Evolutionary conservation across 2,888 invertebrate species (phyloP).

Genomic region (Scotopteryx bipunctaria): DNA sequence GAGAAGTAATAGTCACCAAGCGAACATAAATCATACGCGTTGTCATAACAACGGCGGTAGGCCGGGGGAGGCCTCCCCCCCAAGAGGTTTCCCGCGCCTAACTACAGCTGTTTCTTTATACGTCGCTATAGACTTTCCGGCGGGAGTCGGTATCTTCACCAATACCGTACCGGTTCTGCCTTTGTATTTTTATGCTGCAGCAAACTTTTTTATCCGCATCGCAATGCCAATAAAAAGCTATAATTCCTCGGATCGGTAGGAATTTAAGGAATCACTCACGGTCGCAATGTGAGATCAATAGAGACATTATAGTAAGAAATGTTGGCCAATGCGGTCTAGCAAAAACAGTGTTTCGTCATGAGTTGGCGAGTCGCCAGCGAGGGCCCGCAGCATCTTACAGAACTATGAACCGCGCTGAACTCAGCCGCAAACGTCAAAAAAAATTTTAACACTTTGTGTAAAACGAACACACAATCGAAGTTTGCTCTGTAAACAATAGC

Average conservation of each 20-base stretch:
- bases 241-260: constrained; percentile 4
- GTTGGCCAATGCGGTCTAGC: constrained; percentile 44
- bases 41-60: constrained; percentile 63
- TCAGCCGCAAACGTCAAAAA: constrained; percentile 41
- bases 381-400: constrained; percentile 30
- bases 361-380: constrained; percentile 58
- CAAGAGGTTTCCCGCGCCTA: constrained; percentile 62
- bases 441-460: constrained; percentile 50
- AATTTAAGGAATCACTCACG: constrained; percentile 22
- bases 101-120: constrained; percentile 65
- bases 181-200: constrained; percentile 20
- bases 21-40: constrained; percentile 68
- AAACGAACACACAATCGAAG: constrained; percentile 47
- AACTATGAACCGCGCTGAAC: constrained; percentile 56
- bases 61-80: constrained; percentile 55
- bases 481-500: constrained; percentile 44
- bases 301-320: constrained; percentile 38
- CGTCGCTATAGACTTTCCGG: constrained; percentile 58
- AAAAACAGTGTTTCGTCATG: constrained; percentile 56
- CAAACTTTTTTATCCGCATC: constrained; percentile 7
- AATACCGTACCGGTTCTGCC: constrained; percentile 47
- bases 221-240: constrained; percentile 3
- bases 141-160: constrained; percentile 56
- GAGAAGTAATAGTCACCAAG: constrained; percentile 54
- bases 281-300: constrained; percentile 26